Evolutionary conservation across 2,113 vertebrate species (phyloP), one percentile per base, ranked within the genome.

Genomic region (Maccullochella peelii): DNA sequence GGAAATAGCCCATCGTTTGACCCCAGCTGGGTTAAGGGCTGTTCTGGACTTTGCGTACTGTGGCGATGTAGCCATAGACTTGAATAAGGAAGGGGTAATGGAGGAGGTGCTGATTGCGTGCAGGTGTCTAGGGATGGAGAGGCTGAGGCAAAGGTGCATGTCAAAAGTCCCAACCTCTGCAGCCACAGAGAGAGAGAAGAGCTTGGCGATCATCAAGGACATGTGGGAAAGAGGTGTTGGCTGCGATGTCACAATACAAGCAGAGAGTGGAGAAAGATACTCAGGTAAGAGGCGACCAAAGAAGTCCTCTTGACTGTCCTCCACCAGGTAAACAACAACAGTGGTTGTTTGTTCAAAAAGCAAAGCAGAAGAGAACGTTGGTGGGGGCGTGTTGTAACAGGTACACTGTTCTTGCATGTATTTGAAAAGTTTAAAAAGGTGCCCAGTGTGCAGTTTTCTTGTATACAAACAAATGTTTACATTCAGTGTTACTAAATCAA

Each of bases 181-280:
- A 14, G 59, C 67, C n/a, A 30, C n/a, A 47, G 78, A 74, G 68
- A 58, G 27, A 55, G 58, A 79, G 30, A 82, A 66, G 62, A 85
- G 74, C 58, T n/a, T 85, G 62, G 7, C 25, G 1, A 4, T 30
- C 58, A 82, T 88, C 50, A 85, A 12, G 52, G 63, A 84, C 49
- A 58, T 81, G 63, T 78, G 81, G 82, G 63, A 78, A 25, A 74
- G 27, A 61, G 78, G 50, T 23, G 23, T 78, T 2, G 63, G 78
- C 1, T 82, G 86, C 66, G 78, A 85, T 40, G 23, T 87, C n/a
- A 58, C 40, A 27, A 77, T 80, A 77, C 72, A 77, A 83, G 67
- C 86, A 21, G 82, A 83, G 25, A 84, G 52, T 40, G 81, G 77
- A 33, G 73, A 77, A 8, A 88, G 52, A 50, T 73, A 63, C 38